Base-by-base conservation (phyloP, 2,888 invertebrate species). In the Coelopa pilipes region DNA sequence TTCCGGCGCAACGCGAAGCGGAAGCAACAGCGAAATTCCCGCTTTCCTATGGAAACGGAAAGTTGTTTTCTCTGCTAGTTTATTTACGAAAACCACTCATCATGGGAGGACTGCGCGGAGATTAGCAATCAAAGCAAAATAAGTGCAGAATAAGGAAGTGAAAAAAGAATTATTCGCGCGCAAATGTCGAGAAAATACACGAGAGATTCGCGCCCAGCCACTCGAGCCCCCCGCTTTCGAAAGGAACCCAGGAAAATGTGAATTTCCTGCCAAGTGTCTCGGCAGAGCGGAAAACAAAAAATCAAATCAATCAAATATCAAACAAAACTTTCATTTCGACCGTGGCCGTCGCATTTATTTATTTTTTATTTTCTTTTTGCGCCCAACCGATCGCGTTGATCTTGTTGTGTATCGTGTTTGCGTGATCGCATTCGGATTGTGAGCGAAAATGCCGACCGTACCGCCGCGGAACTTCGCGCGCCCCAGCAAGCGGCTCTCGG, bases 361-460 rank as follows among this genome's bases (percentile, higher is more conserved):
- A 5, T 34, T 62, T 4, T 34, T n/a, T 12, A 15, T 34, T 45
- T 15, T 24, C 9, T 1, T 62, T 45, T 45, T 21, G 10, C 9
- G 17, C 11, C 2, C 34, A 1, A n/a, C n/a, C 62, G 24, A 62
- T 15, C 34, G 15, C 13, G 13, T 62, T 62, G 34, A 21, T 59
- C 13, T 49, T 49, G 49, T 49, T 49, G 10, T 24, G 60, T 9
- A 4, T 60, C 3, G n/a, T n/a, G 12, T 59, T 10, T 12, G 57
- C 24, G 21, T 12, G 19, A 19, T 10, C 21, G 17, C 19, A 17
- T 5, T 1, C 9, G 11, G 55, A n/a, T n/a, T 34, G 17, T 46
- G 46, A 62, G 13, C 62, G n/a, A 80, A 67, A 79, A 84, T 85
- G 84, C 85, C 84, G 72, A 85, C 85, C 59, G 80, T 84, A 70